Conservation (phyloP, 2,888 invertebrate species). For the Periphyllus acericola region DNA sequence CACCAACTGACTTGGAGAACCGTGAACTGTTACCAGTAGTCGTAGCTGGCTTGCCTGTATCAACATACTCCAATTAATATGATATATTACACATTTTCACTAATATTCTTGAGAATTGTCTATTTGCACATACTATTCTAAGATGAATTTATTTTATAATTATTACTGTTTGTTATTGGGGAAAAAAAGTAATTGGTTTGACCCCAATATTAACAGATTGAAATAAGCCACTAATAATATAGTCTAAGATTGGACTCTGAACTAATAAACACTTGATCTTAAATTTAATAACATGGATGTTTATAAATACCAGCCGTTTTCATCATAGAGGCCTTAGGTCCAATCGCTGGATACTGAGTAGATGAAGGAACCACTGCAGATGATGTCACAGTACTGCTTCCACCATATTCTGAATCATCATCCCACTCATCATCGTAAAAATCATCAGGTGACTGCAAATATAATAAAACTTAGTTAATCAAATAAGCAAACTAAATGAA, state of each 20-base stretch:
- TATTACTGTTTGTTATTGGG: not conserved
- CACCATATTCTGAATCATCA: slow-evolving; percentile 82
- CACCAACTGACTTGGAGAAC: slow-evolving; percentile 86
- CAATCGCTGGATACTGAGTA: slow-evolving; percentile 52
- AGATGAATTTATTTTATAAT: not conserved
- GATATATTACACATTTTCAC: not conserved
- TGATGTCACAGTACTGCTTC: slow-evolving; percentile 65
- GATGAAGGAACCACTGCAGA: slow-evolving; percentile 63
- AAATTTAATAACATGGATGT: not conserved
- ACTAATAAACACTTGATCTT: not conserved
- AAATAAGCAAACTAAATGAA: not conserved
- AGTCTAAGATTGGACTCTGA: too few relatives aligned
- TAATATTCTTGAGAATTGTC: not conserved
- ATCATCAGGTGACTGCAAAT: slow-evolving; percentile 68
- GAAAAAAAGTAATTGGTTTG: not conserved
- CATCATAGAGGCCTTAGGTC: slow-evolving; percentile 54
- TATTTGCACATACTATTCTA: not conserved
- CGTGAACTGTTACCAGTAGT: slow-evolving; percentile 71
- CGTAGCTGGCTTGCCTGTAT: not conserved
- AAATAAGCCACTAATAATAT: not conserved
- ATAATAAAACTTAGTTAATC: slow-evolving; percentile 15
- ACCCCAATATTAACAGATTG: not conserved
- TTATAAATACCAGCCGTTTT: slow-evolving; percentile 44
- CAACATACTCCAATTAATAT: not conserved
- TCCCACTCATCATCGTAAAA: slow-evolving; percentile 91